A percentile compares a stretch with the other conserved stretches of the same genome.
Evolutionary conservation across 92 coral and sea anemone species (phyloP).

Genomic region (Scolanthus callimorphus): DNA sequence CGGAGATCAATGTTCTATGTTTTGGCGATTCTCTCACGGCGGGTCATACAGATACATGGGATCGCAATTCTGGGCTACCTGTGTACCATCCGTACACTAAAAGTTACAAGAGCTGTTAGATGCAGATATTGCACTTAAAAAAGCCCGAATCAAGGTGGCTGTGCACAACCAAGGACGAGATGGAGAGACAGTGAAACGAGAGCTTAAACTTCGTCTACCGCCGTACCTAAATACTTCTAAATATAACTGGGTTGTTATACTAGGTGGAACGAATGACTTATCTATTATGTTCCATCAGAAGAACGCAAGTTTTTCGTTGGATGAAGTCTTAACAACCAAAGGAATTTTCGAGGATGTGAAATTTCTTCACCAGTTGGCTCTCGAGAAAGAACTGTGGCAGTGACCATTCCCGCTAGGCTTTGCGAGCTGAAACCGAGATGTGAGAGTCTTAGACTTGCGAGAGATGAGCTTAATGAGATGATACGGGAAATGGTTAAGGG

Average conservation of each 20-base stretch:
- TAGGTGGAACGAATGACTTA: constrained; percentile 81
- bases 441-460: constrained; percentile 10
- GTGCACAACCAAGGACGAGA: constrained; percentile 11
- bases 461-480: constrained; percentile 37
- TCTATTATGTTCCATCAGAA: neutral
- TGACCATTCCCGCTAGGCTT: constrained; percentile 65
- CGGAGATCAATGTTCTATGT: constrained; percentile 11
- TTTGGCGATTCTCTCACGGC: constrained; percentile 27
- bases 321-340: neutral
- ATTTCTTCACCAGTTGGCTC: constrained; percentile 40
- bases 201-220: constrained; percentile 8
- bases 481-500: constrained; percentile 37
- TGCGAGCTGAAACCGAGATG: constrained; percentile 43
- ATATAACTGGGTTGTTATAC: constrained; percentile 75
- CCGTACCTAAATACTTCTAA: neutral
- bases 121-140: neutral
- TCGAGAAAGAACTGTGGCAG: constrained; percentile 35
- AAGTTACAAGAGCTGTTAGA: constrained; percentile 3
- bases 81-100: constrained; percentile 13
- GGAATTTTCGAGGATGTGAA: constrained; percentile 32
- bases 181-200: constrained; percentile 9
- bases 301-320: neutral
- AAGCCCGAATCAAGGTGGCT: neutral
- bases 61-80: neutral
- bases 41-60: constrained; percentile 7